Evolutionary conservation across 2,113 vertebrate species (phyloP), one percentile per base, ranked within the genome.

Genomic region (Notiomystis cincta): DNA sequence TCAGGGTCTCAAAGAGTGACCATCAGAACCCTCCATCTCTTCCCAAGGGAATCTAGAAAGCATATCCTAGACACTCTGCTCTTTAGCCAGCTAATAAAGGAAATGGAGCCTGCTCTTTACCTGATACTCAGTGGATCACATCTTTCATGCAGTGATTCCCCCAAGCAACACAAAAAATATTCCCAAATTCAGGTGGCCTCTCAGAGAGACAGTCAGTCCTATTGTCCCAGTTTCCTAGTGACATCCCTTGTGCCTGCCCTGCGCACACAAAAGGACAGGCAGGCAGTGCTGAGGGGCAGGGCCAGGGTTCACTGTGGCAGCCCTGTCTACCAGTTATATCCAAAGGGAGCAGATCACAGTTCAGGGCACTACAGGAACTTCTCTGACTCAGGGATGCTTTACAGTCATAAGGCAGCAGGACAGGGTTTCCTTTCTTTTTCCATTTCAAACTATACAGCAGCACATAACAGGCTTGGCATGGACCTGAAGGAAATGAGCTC

Each of bases 221-320:
- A 25, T 23, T 48, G 8, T 19, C 66, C 79, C 57, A 9, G 11
- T 91, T 67, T 60, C 30, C 22, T 19, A 67, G 33, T 48, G 30
- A 37, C 20, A 13, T 3, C 24, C 11, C 12, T 18, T 20, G 13
- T 72, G 25, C n/a, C 53, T 60, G 35, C 21, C 23, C 37, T 6
- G 1, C 21, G 21, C 0, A 0, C 6, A 51, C 31, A 57, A 28
- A 86, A 47, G 31, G 17, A 40, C 33, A 57, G 25, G 8, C 14
- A 64, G 21, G 2, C 17, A 70, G 7, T 27, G 56, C 24, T 30
- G 31, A 66, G 21, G 44, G 13, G 5, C 16, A 53, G 45, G 22
- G 11, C 6, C 25, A 75, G 37, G 6, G 5, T 6, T 78, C 35
- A 15, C 18, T 66, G 1, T 23, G 33, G 24, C 35, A 17, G 42